Evolutionary conservation across 2,888 invertebrate species (phyloP).

Genomic region (Trypoxylon attenuatum): DNA sequence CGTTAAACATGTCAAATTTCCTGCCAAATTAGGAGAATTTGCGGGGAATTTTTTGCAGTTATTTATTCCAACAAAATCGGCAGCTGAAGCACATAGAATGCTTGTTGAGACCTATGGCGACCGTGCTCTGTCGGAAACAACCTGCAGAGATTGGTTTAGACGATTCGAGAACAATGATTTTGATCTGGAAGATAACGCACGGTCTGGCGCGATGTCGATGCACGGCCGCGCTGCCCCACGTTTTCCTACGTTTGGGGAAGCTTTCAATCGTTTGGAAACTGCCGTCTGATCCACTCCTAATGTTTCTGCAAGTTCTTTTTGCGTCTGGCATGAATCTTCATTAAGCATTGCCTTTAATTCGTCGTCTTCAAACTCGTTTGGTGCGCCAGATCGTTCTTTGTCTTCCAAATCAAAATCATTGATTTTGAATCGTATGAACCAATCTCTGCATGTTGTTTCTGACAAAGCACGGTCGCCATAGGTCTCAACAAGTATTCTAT

Average conservation of each 20-base stretch:
- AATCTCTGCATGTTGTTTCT: neutral
- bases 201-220: neutral
- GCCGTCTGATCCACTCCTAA: neutral
- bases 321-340: constrained; percentile 3
- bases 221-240: too few species aligned
- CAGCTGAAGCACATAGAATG: too few species aligned
- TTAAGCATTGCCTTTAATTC: constrained; percentile 1
- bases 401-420: constrained; percentile 8
- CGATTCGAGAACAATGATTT: too few species aligned
- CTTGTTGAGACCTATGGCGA: constrained; percentile 7
- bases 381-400: neutral
- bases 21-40: too few species aligned
- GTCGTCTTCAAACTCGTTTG: constrained; percentile 1
- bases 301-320: neutral
- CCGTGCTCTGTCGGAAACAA: neutral
- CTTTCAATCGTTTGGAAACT: too few species aligned
- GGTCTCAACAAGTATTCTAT: too few species aligned
- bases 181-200: constrained; percentile 7
- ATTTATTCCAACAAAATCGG: too few species aligned
- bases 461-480: neutral
- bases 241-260: too few species aligned
- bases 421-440: constrained; percentile 11
- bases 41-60: too few species aligned
- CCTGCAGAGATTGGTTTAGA: too few species aligned
- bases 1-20: too few species aligned